Percentiles rank a stretch among this genome's conserved stretches.
These are phyloP conservation scores for Crematogaster levior DNA, from an alignment of 2,888 invertebrate genomes.

Conservation along the genomic window DNA sequence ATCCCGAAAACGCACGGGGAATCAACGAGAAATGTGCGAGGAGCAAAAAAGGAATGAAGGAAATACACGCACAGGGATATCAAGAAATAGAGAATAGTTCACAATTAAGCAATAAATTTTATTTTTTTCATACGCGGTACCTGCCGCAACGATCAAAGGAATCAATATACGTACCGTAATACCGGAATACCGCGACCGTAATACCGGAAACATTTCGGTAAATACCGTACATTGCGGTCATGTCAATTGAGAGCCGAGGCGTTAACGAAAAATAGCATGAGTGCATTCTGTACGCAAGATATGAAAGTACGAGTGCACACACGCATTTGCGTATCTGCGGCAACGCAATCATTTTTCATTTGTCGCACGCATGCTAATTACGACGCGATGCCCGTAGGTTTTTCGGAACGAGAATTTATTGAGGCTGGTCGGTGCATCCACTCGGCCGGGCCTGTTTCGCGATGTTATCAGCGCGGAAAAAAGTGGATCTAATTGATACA, in stretches of 20 bases:
- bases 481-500: slow-evolving; percentile 47
- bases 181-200: slow-evolving; percentile 1
- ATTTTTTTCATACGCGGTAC: neutral
- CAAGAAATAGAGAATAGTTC: neutral
- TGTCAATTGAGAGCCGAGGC: neutral
- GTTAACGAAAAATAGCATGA: slow-evolving; percentile 36
- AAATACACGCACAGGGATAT: neutral
- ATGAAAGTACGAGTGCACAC: slow-evolving; percentile 11
- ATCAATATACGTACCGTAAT: slow-evolving; percentile 15
- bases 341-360: slow-evolving; percentile 48
- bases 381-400: slow-evolving; percentile 25
- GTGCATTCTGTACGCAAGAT: slow-evolving; percentile 26
- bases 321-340: slow-evolving; percentile 25
- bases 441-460: slow-evolving; percentile 3
- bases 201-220: slow-evolving; percentile 10
- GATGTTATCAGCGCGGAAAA: slow-evolving; percentile 35
- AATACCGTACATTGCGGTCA: slow-evolving; percentile 11
- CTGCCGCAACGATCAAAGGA: neutral
- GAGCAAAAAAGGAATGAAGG: neutral
- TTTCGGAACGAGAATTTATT: slow-evolving; percentile 51
- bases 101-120: neutral
- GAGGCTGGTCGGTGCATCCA: neutral
- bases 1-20: slow-evolving; percentile 48
- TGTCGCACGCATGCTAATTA: slow-evolving; percentile 47
- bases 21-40: slow-evolving; percentile 16